Evolutionary conservation across 2,113 vertebrate genomes (phyloP).

Genomic region (Leptobrachium ailaonicum): DNA sequence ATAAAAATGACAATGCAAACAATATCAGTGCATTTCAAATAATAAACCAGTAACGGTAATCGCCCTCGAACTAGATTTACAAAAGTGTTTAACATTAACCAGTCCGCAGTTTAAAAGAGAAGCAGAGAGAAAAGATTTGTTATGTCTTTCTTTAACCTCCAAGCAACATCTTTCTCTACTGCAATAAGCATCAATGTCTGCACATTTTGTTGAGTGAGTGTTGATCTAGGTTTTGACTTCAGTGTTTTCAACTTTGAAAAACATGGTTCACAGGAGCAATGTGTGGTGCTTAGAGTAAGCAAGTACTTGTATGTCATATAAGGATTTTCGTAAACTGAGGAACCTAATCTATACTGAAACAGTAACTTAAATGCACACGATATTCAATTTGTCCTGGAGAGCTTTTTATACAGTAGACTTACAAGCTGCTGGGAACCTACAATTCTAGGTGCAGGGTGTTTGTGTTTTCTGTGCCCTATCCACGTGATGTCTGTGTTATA

Average conservation of each 20-base stretch:
- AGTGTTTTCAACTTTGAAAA: background rate
- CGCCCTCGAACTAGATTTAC: background rate
- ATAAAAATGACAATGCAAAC: background rate
- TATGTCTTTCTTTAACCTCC: background rate
- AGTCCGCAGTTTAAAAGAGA: background rate
- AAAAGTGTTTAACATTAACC: background rate
- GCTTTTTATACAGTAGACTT: background rate
- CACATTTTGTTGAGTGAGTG: background rate
- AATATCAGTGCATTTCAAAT: background rate
- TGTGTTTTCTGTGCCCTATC: too few species aligned
- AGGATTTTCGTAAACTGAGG: background rate
- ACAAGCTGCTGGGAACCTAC: background rate
- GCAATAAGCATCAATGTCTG: background rate
- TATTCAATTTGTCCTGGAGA: background rate
- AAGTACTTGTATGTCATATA: constrained; percentile 6
- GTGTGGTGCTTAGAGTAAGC: background rate
- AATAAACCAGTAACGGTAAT: background rate
- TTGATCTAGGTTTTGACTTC: background rate
- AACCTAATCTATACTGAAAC: background rate
- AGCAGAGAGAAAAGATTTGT: background rate
- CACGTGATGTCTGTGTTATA: too few species aligned
- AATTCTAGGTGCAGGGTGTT: too few species aligned
- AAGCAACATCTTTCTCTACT: background rate
- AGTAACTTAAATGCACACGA: background rate
- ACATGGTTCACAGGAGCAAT: background rate